Evolutionary conservation across 2,888 invertebrate genomes (phyloP), one percentile per base, ranked within the genome.

Genomic region (Cistogaster globosa): DNA sequence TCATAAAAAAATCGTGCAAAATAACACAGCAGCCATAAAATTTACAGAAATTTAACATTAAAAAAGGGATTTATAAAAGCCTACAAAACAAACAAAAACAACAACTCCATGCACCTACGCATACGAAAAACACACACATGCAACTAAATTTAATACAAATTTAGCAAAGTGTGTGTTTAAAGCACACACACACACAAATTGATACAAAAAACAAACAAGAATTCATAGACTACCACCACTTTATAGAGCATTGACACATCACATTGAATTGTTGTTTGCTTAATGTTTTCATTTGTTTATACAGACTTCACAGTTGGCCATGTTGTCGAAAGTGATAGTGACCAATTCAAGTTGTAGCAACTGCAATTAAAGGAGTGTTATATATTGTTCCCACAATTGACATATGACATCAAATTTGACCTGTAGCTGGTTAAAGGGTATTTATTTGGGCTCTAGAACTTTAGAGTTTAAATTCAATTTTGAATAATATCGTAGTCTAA

Each of bases 191-290:
- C 20, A 72, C 38, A 62, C 48, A 22, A 14, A 48, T 22, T 42
- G 14, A 32, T 16, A 58, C 16, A 36, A 11, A 68, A 7, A 62
- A 0, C 22, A 84, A 55, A 82, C 76, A 71, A 68, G 22, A 38
- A 65, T 18, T 51, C 57, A 63, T 74, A 69, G 62, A 83, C 83
- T 78, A 57, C 57, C 36, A 38, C 9, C 74, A 85, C 78, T 85
- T 85, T 38, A 75, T 16, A 75, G 85, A 75, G 78, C 82, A 79
- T 82, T 85, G 78, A 85, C 85, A 85, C 45, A 62, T 82, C 75
- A 82, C 85, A 82, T 85, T 85, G 85, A 82, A 85, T 75, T 75
- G 74, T 82, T 77, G 68, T 69, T 67, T 68, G 69, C 18, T 81
- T 48, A 32, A 60, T 60, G 48, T 63, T 71, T 53, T 65, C 71